These are phyloP conservation scores for Pollenia labialis DNA, from an alignment of 2,888 invertebrate species.

Conservation along the genomic window DNA sequence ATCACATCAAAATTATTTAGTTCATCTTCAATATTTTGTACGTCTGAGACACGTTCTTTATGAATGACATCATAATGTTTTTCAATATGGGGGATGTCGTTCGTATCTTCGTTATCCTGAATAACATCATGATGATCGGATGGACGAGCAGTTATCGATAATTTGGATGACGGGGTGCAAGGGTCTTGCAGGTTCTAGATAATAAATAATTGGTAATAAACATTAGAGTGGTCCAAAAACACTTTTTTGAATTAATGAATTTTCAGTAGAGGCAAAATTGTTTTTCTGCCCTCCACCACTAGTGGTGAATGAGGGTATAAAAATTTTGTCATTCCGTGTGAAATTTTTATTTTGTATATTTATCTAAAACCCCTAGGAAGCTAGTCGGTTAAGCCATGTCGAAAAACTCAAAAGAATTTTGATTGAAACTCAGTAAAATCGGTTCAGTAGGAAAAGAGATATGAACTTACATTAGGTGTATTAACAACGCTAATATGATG, in stretches of 20 bases:
- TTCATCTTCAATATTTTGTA: background rate
- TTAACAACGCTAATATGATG: slow-evolving; percentile 12
- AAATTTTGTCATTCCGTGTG: too few relatives aligned
- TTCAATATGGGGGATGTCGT: background rate
- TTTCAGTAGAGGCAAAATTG: too few relatives aligned
- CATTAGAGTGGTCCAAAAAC: too few relatives aligned
- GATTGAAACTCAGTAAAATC: too few relatives aligned
- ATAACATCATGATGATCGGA: background rate
- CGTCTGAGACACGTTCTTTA: background rate
- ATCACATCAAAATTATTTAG: background rate
- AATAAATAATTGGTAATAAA: too few relatives aligned
- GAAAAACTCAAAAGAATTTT: too few relatives aligned
- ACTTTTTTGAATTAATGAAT: too few relatives aligned
- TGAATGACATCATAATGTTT: background rate
- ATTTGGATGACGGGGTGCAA: slow-evolving; percentile 32
- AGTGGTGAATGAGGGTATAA: too few relatives aligned
- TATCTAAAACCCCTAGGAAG: too few relatives aligned
- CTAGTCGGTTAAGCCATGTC: too few relatives aligned
- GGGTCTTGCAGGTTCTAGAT: slow-evolving; percentile 14
- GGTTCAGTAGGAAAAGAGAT: background rate
- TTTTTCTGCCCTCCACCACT: too few relatives aligned
- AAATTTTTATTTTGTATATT: too few relatives aligned
- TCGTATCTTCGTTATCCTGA: background rate
- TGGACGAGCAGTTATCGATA: slow-evolving; percentile 43
- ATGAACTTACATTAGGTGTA: slow-evolving; percentile 10